Base-by-base conservation (phyloP, 2,113 vertebrate species). In the Pyxicephalus adspersus region DNA sequence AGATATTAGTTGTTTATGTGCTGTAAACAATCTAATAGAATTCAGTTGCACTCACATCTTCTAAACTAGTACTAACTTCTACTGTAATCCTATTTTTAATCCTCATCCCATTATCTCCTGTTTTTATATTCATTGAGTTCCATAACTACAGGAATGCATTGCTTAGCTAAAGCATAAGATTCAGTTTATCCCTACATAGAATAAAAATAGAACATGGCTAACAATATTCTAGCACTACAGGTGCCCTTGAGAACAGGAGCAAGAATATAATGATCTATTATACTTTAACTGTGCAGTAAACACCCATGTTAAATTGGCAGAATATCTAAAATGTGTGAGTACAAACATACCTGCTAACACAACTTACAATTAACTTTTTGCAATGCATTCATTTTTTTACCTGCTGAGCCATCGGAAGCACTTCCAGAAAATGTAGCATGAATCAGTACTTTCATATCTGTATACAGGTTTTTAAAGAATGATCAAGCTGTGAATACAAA, bases 191-290 rank as follows among this genome's bases (percentile, higher is more conserved):
- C 23, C 61, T 20, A 64, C 45, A 50, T n/a, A 50, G 22, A 26
- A n/a, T 5, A 64, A 76, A 60, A 76, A 61, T 63, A 63, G 38
- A 3, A 45, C 38, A 4, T 25, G 63, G 28, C 73, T 63, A 75
- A 38, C 55, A 51, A 51, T 61, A 25, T 61, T 52, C 58, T 61
- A 25, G 34, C 28, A n/a, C 20, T 20, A 67, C 58, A 64, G 38
- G 17, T 77, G 61, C 61, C 75, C 75, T 52, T 64, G 75, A 64
- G 75, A 65, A 54, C 75, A 51, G 45, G 50, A 64, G 75, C 31
- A 8, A 19, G 17, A 52, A 65, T 29, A 65, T 77, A 77, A 64
- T 77, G 75, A 76, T 76, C 58, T 76, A 64, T 28, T 64, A 64
- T 20, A 63, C 20, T 25, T 76, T 34, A 60, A 50, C 61, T 26